Evolutionary conservation across 2,888 invertebrate genomes (phyloP).

Genomic region (Diplolepis rosae): DNA sequence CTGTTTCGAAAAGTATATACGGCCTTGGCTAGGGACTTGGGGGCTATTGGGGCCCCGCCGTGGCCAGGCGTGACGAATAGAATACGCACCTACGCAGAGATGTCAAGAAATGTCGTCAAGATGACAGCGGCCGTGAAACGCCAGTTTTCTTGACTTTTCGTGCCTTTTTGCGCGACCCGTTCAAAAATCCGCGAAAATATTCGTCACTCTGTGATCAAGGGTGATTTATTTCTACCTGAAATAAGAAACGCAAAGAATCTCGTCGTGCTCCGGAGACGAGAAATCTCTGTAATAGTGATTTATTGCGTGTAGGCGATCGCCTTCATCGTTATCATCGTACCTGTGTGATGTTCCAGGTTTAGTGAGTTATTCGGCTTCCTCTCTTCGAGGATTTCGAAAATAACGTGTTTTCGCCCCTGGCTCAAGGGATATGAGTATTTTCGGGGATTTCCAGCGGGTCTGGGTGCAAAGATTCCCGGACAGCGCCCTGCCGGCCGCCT

Average conservation of each 20-base stretch:
- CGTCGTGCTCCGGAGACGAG: neutral
- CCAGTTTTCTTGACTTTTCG: slow-evolving; percentile 38
- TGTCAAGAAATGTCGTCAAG: slow-evolving; percentile 60
- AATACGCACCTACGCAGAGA: slow-evolving; percentile 30
- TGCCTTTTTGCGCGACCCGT: slow-evolving; percentile 30
- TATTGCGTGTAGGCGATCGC: slow-evolving; percentile 17
- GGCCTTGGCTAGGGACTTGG: slow-evolving; percentile 7
- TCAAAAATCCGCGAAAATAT: slow-evolving; percentile 28
- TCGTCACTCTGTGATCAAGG: neutral
- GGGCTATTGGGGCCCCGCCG: neutral
- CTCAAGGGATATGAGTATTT: slow-evolving; percentile 81
- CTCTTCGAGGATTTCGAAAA: neutral
- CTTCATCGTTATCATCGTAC: slow-evolving; percentile 34
- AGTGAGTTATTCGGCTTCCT: slow-evolving; percentile 22
- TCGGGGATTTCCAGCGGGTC: slow-evolving; percentile 92
- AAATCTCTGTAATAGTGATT: neutral
- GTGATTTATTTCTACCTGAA: neutral
- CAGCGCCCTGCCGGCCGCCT: slow-evolving; percentile 91
- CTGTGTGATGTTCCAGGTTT: slow-evolving; percentile 36
- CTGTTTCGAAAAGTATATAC: too few relatives aligned
- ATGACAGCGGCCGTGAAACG: slow-evolving; percentile 64
- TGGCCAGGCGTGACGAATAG: slow-evolving; percentile 21
- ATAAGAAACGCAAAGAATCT: neutral
- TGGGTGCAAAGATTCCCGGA: slow-evolving; percentile 94
- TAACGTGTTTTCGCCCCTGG: slow-evolving; percentile 16